Conservation (phyloP, 2,888 invertebrate genomes). For the Oligia latruncula region DNA sequence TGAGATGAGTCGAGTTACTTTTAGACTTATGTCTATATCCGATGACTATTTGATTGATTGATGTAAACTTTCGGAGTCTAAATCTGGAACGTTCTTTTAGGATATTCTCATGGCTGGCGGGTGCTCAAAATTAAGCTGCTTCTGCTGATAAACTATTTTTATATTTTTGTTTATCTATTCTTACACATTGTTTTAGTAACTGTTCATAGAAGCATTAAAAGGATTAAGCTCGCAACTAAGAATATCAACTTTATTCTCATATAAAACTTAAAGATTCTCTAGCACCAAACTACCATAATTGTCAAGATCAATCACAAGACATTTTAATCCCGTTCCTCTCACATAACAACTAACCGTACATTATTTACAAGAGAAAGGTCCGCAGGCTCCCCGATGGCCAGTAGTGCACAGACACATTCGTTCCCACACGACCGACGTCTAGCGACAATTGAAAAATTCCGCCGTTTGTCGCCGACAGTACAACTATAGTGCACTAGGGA, state of each 20-base stretch:
- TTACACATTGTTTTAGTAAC: neutral
- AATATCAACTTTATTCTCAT: neutral
- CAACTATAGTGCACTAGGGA: slow-evolving; percentile 18
- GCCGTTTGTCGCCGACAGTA: slow-evolving; percentile 38
- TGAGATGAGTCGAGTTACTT: slow-evolving; percentile 20
- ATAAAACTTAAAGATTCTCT: neutral
- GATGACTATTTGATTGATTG: slow-evolving; percentile 29
- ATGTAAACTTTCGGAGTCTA: slow-evolving; percentile 5
- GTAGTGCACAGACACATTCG: slow-evolving; percentile 51
- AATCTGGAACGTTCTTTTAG: neutral
- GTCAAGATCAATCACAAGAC: neutral
- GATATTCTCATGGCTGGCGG: too few relatives aligned
- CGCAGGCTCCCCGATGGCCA: slow-evolving; percentile 10
- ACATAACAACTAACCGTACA: slow-evolving; percentile 13
- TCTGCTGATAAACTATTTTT: neutral
- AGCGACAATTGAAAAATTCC: slow-evolving; percentile 64
- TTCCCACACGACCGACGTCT: slow-evolving; percentile 24
- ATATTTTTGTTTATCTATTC: neutral
- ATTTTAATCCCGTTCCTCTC: slow-evolving; percentile 7
- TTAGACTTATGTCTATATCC: neutral
- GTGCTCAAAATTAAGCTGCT: neutral
- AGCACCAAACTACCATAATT: neutral
- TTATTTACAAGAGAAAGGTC: slow-evolving; percentile 24
- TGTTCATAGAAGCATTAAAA: neutral
- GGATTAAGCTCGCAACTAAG: neutral